Evolutionary conservation across 1,140 invertebrate species (phyloP).

Genomic region (Pararge aegeria): DNA sequence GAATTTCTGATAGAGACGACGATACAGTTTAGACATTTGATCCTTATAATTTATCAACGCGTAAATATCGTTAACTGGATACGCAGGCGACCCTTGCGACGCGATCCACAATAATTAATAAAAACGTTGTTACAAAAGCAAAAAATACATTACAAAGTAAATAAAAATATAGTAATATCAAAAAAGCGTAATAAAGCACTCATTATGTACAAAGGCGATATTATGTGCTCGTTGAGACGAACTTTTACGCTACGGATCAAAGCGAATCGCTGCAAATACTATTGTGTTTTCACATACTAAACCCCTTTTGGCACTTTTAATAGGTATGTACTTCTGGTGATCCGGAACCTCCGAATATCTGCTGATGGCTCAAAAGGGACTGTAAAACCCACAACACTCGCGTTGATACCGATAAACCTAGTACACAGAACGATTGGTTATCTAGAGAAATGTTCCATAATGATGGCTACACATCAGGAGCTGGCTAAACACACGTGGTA

Average conservation of each 20-base stretch:
- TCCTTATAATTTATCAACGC: neutral
- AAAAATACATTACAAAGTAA: slow-evolving; percentile 54
- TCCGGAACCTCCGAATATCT: neutral
- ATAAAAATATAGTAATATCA: slow-evolving; percentile 65
- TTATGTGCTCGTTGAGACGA: slow-evolving; percentile 7
- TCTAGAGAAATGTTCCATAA: neutral
- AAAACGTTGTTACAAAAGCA: slow-evolving; percentile 38
- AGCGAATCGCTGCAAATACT: too few relatives aligned
- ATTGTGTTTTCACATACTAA: too few relatives aligned
- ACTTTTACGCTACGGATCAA: slow-evolving; percentile 8
- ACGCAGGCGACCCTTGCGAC: slow-evolving; percentile 6
- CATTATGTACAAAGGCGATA: slow-evolving; percentile 60
- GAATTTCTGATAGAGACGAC: too few relatives aligned
- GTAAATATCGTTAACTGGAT: neutral
- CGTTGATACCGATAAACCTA: neutral
- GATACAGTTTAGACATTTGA: too few relatives aligned
- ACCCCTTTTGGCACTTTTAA: too few relatives aligned
- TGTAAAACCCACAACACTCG: neutral
- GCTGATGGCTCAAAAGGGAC: neutral
- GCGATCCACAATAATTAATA: neutral
- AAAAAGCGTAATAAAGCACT: slow-evolving; percentile 76
- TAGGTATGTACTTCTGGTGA: too few relatives aligned
- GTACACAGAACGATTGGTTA: neutral
- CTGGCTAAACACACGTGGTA: too few relatives aligned
- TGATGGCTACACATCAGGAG: too few relatives aligned